Evolutionary conservation across 2,113 vertebrate genomes (phyloP), one percentile per base, ranked within the genome.

Genomic region (Drymodes brunneopygia): DNA sequence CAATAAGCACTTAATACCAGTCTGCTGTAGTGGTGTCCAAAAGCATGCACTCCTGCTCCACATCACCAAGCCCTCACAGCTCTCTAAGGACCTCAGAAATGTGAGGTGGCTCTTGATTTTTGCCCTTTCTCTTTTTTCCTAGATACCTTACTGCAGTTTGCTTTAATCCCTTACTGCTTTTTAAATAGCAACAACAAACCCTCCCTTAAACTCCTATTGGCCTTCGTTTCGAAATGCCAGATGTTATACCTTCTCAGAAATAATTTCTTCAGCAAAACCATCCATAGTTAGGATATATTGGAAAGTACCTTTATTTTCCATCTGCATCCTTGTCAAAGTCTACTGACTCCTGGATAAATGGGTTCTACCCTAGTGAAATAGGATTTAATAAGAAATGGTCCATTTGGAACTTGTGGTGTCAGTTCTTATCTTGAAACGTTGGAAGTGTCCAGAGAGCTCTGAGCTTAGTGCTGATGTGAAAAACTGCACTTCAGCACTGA

Each of bases 281-380:
- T 73, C 45, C n/a, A n/a, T n/a, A n/a, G n/a, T 74, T 62, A 82
- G 25, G 47, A 22, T 88, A 9, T 79, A 31, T 47, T 92, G 61
- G n/a, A 81, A 78, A 36, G 45, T 47, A 84, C 40, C 22, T 79
- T 78, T 81, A n/a, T 92, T 88, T 92, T 23, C 23, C n/a, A 8
- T 64, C 38, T 92, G 9, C 20, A 36, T 35, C 13, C 19, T 47
- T 80, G 27, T 15, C 6, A 6, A 29, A 54, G n/a, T 54, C 27
- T 62, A 4, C 31, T 71, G 38, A 51, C 24, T 86, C 18, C 27
- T 80, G 33, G 82, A 58, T 18, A 40, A 78, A 67, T 38, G 33
- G n/a, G 10, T 56, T 80, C 47, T 80, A 18, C 40, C 17, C 9
- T 16, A 51, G 27, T 58, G 24, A 81, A 91, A 48, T 21, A 17